phyloP scores from a whole-genome alignment of 2,888 invertebrate genomes.

The Alcis repandata region DNA sequence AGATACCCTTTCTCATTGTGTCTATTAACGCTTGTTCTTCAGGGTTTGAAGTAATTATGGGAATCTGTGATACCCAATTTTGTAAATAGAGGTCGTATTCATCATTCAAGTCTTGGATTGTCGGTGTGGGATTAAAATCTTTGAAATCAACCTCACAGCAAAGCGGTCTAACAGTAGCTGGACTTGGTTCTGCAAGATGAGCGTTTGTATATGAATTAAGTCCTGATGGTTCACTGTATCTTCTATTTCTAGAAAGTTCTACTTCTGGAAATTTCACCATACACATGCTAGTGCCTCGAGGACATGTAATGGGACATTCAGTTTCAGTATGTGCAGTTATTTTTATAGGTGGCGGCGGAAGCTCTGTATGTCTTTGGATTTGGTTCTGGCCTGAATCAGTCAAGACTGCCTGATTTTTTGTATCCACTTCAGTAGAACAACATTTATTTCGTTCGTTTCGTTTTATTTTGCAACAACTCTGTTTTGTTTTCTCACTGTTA shows the following conservation, averaged over 20 bases:
- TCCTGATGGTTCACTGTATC: conserved; percentile 23
- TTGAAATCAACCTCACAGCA: background rate
- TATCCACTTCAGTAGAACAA: conserved; percentile 5
- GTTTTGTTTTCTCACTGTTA: background rate
- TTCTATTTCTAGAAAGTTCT: conserved; percentile 13
- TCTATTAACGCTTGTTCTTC: conserved; percentile 53
- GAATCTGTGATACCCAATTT: conserved; percentile 64
- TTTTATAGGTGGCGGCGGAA: background rate
- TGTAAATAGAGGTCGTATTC: conserved; percentile 60
- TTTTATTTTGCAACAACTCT: background rate
- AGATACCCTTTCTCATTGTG: conserved; percentile 60
- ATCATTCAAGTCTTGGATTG: conserved; percentile 49
- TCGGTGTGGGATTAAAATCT: too few species aligned
- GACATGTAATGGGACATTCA: conserved; percentile 12
- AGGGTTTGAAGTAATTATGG: conserved; percentile 51
- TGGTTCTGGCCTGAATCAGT: background rate
- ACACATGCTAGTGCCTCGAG: conserved; percentile 18
- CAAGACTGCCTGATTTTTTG: background rate
- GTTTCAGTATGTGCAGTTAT: conserved; percentile 5
- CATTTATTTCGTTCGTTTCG: background rate
- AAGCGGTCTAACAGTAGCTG: background rate
- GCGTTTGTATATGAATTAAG: background rate
- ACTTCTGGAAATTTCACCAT: conserved; percentile 23
- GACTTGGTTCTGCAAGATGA: background rate
- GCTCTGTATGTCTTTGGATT: background rate